Evolutionary conservation across 2,113 vertebrate genomes (phyloP).

Genomic region (Elachura formosa): DNA sequence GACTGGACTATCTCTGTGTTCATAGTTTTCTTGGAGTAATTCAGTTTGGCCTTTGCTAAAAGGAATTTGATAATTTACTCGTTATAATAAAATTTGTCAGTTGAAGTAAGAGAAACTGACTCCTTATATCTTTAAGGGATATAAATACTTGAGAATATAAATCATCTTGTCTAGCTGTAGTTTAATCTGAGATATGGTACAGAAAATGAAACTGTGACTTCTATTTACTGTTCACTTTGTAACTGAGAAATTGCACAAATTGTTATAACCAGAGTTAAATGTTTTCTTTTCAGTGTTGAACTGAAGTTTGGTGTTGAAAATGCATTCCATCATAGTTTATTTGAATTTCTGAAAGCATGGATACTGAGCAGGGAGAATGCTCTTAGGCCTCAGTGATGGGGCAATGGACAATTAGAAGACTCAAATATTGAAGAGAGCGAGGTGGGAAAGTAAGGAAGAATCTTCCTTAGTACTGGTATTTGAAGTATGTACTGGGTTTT

Average conservation of each 20-base stretch:
- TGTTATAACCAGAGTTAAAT: not conserved
- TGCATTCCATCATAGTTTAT: not conserved
- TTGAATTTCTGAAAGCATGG: not conserved
- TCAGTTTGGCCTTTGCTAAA: not conserved
- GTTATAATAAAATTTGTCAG: not conserved
- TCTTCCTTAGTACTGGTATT: not conserved
- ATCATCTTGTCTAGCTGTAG: not conserved
- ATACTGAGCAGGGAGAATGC: not conserved
- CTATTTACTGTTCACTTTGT: not conserved
- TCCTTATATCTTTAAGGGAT: not conserved
- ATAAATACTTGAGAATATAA: not conserved
- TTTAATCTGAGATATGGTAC: not conserved
- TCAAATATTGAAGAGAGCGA: not conserved
- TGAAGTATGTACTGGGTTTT: not conserved
- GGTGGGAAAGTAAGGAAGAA: not conserved
- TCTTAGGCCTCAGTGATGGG: not conserved
- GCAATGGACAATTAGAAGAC: not conserved
- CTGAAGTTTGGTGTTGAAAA: not conserved
- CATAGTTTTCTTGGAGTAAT: not conserved
- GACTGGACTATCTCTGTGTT: not conserved
- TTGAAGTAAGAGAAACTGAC: not conserved
- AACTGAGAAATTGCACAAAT: not conserved
- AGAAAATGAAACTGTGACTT: not conserved
- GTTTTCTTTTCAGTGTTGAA: not conserved
- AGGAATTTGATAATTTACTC: not conserved